Evolutionary conservation across 2,888 invertebrate genomes (phyloP).

Genomic region (Thereva nobilitata): DNA sequence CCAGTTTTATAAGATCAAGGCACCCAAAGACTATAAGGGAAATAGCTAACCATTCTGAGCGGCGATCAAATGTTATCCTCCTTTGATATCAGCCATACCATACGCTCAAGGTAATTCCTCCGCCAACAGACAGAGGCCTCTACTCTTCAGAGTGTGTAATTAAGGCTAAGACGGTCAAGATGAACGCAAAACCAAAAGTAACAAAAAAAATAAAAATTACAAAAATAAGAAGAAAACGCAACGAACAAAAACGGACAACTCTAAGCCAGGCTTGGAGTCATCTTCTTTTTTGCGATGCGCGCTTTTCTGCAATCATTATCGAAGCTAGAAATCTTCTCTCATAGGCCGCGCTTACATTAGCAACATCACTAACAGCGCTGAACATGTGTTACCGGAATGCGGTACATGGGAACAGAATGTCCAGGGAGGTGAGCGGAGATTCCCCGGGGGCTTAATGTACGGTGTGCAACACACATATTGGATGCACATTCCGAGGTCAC

Average conservation of each 20-base stretch:
- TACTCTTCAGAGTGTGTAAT: conserved; percentile 18
- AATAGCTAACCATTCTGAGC: too few relatives aligned
- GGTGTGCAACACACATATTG: background rate
- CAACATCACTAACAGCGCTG: conserved; percentile 27
- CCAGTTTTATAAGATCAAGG: conserved; percentile 10
- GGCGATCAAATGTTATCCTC: background rate
- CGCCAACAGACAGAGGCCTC: background rate
- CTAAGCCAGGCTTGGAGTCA: background rate
- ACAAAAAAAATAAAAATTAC: too few relatives aligned
- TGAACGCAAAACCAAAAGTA: too few relatives aligned
- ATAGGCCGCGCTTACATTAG: conserved; percentile 20
- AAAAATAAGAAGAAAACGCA: too few relatives aligned
- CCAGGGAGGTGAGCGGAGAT: background rate
- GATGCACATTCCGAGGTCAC: conserved; percentile 8
- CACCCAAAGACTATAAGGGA: too few relatives aligned
- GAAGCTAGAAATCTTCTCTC: conserved; percentile 16
- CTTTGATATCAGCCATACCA: background rate
- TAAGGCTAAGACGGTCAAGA: conserved; percentile 23
- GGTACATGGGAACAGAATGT: conserved; percentile 22
- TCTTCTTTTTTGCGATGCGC: conserved; percentile 2
- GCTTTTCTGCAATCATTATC: conserved; percentile 14
- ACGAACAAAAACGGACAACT: conserved; percentile 21
- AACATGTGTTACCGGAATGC: conserved; percentile 25
- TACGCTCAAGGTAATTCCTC: conserved; percentile 3
- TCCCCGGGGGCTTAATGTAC: conserved; percentile 6